Evolutionary conservation across 2,113 vertebrate species (phyloP).

Genomic region (Mus spicilegus): DNA sequence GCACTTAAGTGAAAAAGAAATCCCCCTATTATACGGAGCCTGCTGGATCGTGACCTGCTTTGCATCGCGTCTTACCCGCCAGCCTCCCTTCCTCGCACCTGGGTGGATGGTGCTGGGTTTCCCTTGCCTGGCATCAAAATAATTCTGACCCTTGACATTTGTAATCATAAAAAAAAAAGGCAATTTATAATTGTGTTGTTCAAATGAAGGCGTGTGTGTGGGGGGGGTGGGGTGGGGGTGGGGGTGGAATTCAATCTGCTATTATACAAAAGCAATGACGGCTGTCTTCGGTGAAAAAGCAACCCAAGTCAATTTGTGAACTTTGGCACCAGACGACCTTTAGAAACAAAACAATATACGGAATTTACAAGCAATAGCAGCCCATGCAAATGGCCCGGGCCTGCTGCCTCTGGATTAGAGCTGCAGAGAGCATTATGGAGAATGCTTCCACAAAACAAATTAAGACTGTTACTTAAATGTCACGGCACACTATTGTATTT

Average conservation of each 20-base stretch:
- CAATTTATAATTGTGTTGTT: constrained; percentile 90
- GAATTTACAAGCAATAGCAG: constrained; percentile 91
- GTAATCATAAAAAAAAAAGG: constrained; percentile 78
- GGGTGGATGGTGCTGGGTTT: constrained; percentile 44
- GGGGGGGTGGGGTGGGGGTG: too few relatives aligned
- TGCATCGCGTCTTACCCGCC: constrained; percentile 75
- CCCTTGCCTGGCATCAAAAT: constrained; percentile 80
- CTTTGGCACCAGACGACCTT: constrained; percentile 97
- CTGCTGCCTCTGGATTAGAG: constrained; percentile 85
- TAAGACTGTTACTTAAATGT: constrained; percentile 99
- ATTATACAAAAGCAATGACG: constrained; percentile 90
- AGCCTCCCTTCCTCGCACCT: constrained; percentile 47
- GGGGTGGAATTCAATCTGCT: constrained; percentile 87
- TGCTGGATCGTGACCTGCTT: constrained; percentile 86
- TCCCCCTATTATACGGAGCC: constrained; percentile 71
- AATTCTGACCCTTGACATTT: constrained; percentile 87
- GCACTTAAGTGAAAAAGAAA: constrained; percentile 87
- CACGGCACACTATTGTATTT: constrained; percentile 98
- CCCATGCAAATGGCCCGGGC: constrained; percentile 91
- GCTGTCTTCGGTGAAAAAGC: constrained; percentile 88
- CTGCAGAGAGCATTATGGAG: constrained; percentile 87
- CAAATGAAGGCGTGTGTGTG: constrained; percentile 82
- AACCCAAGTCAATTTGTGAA: constrained; percentile 97
- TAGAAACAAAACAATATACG: constrained; percentile 92
- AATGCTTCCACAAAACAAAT: constrained; percentile 94